Percentiles rank a stretch among this genome's conserved stretches.
phyloP scores from a whole-genome alignment of 2,113 vertebrate species.

The Dromiciops gliroides region DNA sequence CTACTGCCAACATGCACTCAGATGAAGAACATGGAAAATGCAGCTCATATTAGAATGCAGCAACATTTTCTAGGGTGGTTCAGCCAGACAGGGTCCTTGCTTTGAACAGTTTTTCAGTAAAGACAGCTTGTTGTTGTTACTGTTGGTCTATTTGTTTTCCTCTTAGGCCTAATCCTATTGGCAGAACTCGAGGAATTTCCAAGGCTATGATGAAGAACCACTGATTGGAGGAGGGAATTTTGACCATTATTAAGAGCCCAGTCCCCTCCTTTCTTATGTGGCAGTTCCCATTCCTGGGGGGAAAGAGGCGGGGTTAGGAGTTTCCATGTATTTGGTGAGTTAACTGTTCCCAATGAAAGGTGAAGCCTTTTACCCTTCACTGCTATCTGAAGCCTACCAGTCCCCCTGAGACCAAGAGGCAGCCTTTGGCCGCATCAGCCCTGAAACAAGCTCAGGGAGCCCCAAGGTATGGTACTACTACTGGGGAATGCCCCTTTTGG shows the following conservation, averaged over 20 bases:
- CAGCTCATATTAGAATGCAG: constrained; percentile 70
- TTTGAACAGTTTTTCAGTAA: constrained; percentile 27
- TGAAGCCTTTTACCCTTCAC: neutral
- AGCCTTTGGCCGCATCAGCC: neutral
- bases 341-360: neutral
- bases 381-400: neutral
- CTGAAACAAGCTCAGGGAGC: neutral
- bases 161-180: constrained; percentile 30
- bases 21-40: constrained; percentile 82
- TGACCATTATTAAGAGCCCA: neutral
- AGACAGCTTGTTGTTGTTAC: neutral
- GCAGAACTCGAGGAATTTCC: neutral
- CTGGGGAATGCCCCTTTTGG: neutral
- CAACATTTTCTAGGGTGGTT: constrained; percentile 63
- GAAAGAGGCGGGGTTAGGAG: rapidly evolving
- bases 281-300: neutral
- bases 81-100: constrained; percentile 50
- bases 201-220: neutral
- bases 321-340: neutral
- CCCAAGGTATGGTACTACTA: neutral
- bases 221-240: neutral
- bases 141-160: constrained; percentile 12
- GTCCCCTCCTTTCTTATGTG: neutral
- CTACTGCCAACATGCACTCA: constrained; percentile 62
- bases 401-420: neutral